A percentile compares a stretch with the other conserved stretches of the same genome.
Evolutionary conservation across 2,797 vertebrate species (phyloP).

Genomic region (Pipistrellus nathusii): DNA sequence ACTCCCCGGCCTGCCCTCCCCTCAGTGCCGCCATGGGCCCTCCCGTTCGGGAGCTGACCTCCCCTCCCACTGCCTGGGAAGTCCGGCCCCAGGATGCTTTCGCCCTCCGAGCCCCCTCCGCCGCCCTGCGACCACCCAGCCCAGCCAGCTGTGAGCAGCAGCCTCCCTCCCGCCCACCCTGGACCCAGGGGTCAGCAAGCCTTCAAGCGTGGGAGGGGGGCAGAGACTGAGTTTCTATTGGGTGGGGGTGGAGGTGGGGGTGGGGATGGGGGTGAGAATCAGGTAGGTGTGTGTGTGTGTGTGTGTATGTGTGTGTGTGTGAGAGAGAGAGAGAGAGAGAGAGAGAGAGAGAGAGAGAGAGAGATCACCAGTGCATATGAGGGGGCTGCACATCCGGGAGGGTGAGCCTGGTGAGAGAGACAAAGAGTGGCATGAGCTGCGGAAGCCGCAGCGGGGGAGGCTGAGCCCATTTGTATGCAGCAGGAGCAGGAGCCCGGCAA

Average conservation of each 20-base stretch:
- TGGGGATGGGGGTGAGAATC: background rate
- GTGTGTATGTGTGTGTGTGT: background rate
- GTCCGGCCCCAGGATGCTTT: background rate
- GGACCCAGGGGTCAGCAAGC: slow-evolving; percentile 40
- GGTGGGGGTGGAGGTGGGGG: background rate
- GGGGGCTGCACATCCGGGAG: slow-evolving; percentile 54
- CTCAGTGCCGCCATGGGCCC: background rate
- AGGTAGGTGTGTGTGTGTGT: background rate
- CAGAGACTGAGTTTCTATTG: background rate
- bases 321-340: background rate
- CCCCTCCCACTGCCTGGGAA: background rate
- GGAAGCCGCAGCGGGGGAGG: slow-evolving; percentile 45
- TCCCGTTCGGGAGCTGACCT: slow-evolving; percentile 2
- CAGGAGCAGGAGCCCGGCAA: slow-evolving; percentile 37
- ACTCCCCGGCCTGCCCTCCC: background rate
- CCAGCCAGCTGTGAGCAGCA: slow-evolving; percentile 62
- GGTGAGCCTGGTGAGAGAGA: slow-evolving; percentile 65
- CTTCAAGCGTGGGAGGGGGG: background rate
- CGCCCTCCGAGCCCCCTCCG: background rate
- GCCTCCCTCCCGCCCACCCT: slow-evolving; percentile 33
- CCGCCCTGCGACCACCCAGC: slow-evolving; percentile 57
- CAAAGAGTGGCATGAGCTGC: slow-evolving; percentile 43
- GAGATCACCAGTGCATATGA: background rate
- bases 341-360: background rate
- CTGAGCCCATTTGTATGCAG: slow-evolving; percentile 72